phyloP scores from a whole-genome alignment of 2,888 invertebrate species.

The Augochlorella aurata region DNA sequence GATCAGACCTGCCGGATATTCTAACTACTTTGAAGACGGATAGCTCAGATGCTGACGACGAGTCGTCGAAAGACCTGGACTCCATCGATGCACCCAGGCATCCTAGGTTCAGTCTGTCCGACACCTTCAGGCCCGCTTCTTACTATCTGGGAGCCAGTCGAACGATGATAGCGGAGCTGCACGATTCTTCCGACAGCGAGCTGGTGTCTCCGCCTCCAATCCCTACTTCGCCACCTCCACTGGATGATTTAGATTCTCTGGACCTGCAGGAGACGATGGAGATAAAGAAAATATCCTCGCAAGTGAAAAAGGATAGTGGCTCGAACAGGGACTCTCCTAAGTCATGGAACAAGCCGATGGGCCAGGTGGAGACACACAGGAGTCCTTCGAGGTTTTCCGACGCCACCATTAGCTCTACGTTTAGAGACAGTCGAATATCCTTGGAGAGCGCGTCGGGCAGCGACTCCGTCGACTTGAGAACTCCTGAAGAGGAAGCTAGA shows the following conservation, averaged over 20 bases:
- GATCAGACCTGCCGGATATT: slow-evolving; percentile 85
- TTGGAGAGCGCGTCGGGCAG: slow-evolving; percentile 79
- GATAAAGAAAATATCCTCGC: slow-evolving; percentile 76
- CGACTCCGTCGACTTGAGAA: slow-evolving; percentile 84
- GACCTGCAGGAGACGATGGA: slow-evolving; percentile 80
- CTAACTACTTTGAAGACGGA: slow-evolving; percentile 85
- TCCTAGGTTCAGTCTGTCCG: slow-evolving; percentile 92
- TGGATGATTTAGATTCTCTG: slow-evolving; percentile 87
- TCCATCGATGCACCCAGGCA: slow-evolving; percentile 87
- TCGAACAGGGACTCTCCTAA: slow-evolving; percentile 70
- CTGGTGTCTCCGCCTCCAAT: slow-evolving; percentile 90
- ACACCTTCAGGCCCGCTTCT: slow-evolving; percentile 93
- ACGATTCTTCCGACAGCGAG: slow-evolving; percentile 92
- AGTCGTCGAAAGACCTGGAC: slow-evolving; percentile 89
- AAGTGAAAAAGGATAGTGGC: slow-evolving; percentile 73
- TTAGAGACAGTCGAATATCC: slow-evolving; percentile 74
- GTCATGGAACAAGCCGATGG: slow-evolving; percentile 73
- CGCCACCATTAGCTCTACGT: slow-evolving; percentile 73
- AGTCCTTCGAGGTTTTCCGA: slow-evolving; percentile 75
- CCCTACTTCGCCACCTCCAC: slow-evolving; percentile 89
- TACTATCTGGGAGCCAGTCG: slow-evolving; percentile 91
- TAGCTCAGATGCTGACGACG: slow-evolving; percentile 92
- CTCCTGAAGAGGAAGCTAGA: slow-evolving; percentile 83
- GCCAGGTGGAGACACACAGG: slow-evolving; percentile 70
- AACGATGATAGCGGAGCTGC: slow-evolving; percentile 85